Conservation (phyloP, 2,888 invertebrate species). For the Drosophila neutralis region DNA sequence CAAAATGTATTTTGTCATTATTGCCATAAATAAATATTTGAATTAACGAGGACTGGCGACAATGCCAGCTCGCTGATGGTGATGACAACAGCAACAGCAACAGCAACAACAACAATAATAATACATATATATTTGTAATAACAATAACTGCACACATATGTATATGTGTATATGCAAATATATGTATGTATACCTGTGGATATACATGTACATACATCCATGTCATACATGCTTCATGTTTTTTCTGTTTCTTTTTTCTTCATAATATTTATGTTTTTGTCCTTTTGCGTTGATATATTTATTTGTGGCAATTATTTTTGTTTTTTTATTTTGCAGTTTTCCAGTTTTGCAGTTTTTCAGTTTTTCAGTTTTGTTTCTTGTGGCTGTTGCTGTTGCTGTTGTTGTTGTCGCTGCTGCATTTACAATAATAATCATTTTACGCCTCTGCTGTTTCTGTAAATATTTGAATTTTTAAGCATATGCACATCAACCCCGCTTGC, state of each 20-base stretch:
- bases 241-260: slow-evolving; percentile 29
- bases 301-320: slow-evolving; percentile 52
- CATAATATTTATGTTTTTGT: slow-evolving; percentile 16
- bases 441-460: slow-evolving; percentile 64
- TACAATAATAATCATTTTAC: slow-evolving; percentile 73
- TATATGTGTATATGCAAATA: slow-evolving; percentile 11
- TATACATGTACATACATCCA: not conserved
- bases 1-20: slow-evolving; percentile 76
- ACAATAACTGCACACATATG: not conserved
- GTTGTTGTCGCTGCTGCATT: slow-evolving; percentile 48
- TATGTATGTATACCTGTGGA: slow-evolving; percentile 19
- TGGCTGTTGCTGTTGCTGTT: not conserved
- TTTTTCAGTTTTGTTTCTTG: slow-evolving; percentile 5
- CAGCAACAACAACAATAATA: too few relatives aligned
- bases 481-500: slow-evolving; percentile 51
- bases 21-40: slow-evolving; percentile 74
- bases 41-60: slow-evolving; percentile 75
- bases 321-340: slow-evolving; percentile 25
- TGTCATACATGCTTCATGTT: slow-evolving; percentile 53
- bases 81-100: slow-evolving; percentile 43
- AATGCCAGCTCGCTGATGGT: slow-evolving; percentile 62
- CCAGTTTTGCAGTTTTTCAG: not conserved
- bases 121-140: too few relatives aligned
- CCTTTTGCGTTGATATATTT: slow-evolving; percentile 16
- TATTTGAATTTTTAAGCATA: slow-evolving; percentile 77